Base-by-base conservation (phyloP, 1,140 invertebrate species). In the Glomeris maerens region DNA sequence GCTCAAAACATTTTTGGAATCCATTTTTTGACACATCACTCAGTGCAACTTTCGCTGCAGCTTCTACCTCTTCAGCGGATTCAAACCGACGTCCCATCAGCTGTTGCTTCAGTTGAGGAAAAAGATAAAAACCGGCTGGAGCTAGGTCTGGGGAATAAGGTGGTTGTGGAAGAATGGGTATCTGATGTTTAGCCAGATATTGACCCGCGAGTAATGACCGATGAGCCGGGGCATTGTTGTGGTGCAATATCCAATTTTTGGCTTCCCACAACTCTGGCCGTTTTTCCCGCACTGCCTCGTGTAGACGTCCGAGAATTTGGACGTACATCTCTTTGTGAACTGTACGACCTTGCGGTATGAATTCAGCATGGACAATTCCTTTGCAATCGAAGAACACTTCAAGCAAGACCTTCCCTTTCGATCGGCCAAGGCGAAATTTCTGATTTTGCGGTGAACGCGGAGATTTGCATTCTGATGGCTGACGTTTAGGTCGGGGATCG, bases 151-250 rank as follows among this genome's bases (percentile, higher is more conserved):
- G 57, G 7, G 55, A 61, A 53, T 66, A 63, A 7, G 56, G 60
- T 52, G 57, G 50, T 36, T 64, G 61, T 22, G 41, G 52, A 47
- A 60, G 31, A 28, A 55, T 20, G 21, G 55, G 36, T 52, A 59
- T 59, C 5, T 46, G 49, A 49, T 64, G 53, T 50, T 53, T 58
- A 22, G 42, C 47, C 47, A 60, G 56, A 55, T 57, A 59, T 36
- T 55, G 44, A 21, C 53, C 22, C 2, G 57, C 41, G 27, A 60
- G 22, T 3, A 59, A 36, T 13, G 59, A 52, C 28, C 49, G 49
- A 45, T 64, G 56, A 28, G 53, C 46, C 22, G 56, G 57, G 10
- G 58, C 59, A 55, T 65, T 66, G 53, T 65, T 63, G 50, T 64
- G 62, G 26, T 63, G 58, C n/a, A 63, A 50, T n/a, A 55, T 42